Conservation (phyloP, 1,140 invertebrate genomes). For the Apocrypta bakeri region DNA sequence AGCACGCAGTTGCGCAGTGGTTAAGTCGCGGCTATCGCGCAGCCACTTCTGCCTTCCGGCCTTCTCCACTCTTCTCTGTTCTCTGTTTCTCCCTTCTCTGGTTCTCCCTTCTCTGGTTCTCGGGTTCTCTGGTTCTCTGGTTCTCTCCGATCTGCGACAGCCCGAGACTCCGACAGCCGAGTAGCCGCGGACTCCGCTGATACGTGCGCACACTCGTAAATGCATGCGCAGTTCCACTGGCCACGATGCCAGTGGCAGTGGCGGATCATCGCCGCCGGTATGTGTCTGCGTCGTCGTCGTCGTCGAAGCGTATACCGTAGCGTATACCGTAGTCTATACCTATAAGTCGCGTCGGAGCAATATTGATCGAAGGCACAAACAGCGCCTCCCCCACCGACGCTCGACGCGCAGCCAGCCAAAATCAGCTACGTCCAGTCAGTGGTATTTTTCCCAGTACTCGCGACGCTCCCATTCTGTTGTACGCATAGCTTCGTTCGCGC, state of each 20-base stretch:
- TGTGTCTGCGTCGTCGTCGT: not conserved
- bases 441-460: constrained; percentile 6
- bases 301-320: not conserved
- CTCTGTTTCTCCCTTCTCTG: no score
- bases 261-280: not conserved
- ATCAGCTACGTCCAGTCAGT: not conserved
- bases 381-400: not conserved
- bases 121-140: no score
- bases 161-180: no score
- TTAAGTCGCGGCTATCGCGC: no score
- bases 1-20: no score
- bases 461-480: not conserved
- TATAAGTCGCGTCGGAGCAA: not conserved
- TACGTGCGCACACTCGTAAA: not conserved
- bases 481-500: not conserved
- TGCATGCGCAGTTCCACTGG: not conserved
- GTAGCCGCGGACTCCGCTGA: no score
- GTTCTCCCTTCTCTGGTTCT: no score
- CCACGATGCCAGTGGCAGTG: not conserved
- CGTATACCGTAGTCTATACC: no score
- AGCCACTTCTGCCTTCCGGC: no score
- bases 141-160: no score
- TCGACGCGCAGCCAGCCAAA: not conserved
- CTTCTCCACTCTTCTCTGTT: no score
- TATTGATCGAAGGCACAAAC: not conserved